phyloP scores from a whole-genome alignment of 2,888 invertebrate species.

The Cantharis lateralis region DNA sequence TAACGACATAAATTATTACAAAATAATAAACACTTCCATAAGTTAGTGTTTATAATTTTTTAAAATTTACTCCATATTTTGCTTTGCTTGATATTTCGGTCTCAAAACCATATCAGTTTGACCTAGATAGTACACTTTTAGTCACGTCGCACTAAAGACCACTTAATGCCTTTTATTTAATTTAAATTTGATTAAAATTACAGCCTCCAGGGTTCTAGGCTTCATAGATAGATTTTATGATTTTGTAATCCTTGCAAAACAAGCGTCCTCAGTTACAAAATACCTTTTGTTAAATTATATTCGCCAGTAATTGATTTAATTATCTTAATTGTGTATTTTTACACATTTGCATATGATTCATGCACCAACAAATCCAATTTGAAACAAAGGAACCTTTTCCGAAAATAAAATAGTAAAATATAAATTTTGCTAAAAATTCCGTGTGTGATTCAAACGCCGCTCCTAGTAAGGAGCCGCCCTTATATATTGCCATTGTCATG shows the following conservation, averaged over 20 bases:
- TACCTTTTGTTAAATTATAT: neutral
- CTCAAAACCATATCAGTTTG: neutral
- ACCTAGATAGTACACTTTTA: neutral
- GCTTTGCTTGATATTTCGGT: neutral
- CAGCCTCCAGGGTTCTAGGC: neutral
- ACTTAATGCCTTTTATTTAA: neutral
- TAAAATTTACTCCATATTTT: neutral
- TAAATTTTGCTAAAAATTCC: neutral
- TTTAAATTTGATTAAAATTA: neutral
- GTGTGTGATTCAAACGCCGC: neutral
- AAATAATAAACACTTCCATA: neutral
- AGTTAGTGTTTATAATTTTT: neutral
- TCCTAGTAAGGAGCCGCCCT: neutral
- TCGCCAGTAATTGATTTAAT: neutral
- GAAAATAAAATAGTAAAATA: neutral
- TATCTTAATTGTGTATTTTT: neutral
- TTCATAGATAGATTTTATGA: neutral
- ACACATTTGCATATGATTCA: neutral
- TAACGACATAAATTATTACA: neutral
- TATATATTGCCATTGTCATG: neutral
- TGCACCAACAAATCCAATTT: neutral
- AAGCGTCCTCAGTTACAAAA: neutral
- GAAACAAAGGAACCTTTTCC: neutral
- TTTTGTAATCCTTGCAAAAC: neutral
- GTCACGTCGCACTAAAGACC: neutral